Base-by-base conservation (phyloP, 2,888 invertebrate species). In the Protophormia terraenovae region DNA sequence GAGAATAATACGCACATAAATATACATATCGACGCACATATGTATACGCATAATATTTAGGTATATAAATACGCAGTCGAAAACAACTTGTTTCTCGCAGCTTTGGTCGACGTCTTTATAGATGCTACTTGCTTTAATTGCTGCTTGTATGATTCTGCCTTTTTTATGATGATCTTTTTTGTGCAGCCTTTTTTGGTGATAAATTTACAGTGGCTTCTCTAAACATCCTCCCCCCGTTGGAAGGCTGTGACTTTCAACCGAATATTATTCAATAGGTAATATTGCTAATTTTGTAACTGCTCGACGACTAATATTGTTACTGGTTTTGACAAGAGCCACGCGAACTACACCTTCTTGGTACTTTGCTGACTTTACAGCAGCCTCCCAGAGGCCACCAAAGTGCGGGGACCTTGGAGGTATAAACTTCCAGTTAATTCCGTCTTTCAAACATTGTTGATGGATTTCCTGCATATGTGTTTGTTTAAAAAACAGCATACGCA, bases 341-440 rank as follows among this genome's bases (percentile, higher is more conserved):
- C 81, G 76, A 29, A 75, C 64, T 10, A 79, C 72, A 19, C 82
- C 77, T 67, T 87, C 85, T 2, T 87, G 83, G 47, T 38, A 58
- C 24, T 86, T 87, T 16, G 86, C 86, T 10, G 75, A 19, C 50
- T 86, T 86, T 3, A 86, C 76, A 3, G 86, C 76, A 29, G 78
- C 83, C 55, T 86, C 86, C 83, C 81, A 86, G 22, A 86, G 32
- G n/a, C 84, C 86, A 19, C 79, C 83, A 53, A 86, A 84, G 29
- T 87, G 83, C 10, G 82, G 82, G 1, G 85, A 87, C 14, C 86
- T 76, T 19, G 79, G 85, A 0, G 85, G 86, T 19, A 83, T 82
- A 66, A 86, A 87, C 22, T 41, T 55, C 72, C 82, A 83, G 10
- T 75, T 66, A 22, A 84, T 86, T 24, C 80, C 67, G 53, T 85